phyloP scores from a whole-genome alignment of 1,140 invertebrate genomes.

The Phocides pigmalion region DNA sequence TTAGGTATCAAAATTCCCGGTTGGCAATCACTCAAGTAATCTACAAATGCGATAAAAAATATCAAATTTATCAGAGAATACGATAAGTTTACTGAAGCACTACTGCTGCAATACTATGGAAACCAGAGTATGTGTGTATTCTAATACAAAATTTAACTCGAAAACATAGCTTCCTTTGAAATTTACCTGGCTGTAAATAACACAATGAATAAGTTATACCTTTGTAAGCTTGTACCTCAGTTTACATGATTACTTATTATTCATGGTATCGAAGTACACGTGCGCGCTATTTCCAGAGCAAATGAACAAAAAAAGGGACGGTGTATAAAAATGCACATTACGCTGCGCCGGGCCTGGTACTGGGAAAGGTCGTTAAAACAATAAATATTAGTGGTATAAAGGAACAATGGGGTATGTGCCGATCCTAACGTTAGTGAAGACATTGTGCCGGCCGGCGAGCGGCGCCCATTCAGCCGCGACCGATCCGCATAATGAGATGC shows the following conservation, averaged over 20 bases:
- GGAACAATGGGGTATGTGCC: constrained; percentile 23
- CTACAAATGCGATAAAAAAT: no score
- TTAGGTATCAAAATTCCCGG: no score
- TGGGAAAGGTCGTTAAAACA: constrained; percentile 32
- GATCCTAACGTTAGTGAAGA: constrained; percentile 34
- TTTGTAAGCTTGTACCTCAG: constrained; percentile 1
- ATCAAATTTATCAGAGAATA: no score
- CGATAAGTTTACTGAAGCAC: no score
- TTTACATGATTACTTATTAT: constrained; percentile 27
- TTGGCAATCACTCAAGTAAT: no score
- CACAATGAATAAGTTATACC: constrained; percentile 23
- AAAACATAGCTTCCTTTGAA: no score
- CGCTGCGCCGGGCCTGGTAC: constrained; percentile 5
- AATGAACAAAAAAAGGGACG: constrained; percentile 29
- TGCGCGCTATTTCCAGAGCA: constrained; percentile 24
- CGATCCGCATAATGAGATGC: constrained; percentile 76
- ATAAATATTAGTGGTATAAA: constrained; percentile 31
- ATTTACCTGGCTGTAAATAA: neutral
- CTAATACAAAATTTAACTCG: no score
- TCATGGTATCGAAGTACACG: constrained; percentile 29
- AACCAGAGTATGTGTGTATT: no score
- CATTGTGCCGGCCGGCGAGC: constrained; percentile 34
- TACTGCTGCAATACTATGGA: no score
- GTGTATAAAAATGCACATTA: constrained; percentile 26
- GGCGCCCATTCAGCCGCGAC: constrained; percentile 62